Conservation (phyloP, 2,797 vertebrate genomes). For the Zalophus californianus region DNA sequence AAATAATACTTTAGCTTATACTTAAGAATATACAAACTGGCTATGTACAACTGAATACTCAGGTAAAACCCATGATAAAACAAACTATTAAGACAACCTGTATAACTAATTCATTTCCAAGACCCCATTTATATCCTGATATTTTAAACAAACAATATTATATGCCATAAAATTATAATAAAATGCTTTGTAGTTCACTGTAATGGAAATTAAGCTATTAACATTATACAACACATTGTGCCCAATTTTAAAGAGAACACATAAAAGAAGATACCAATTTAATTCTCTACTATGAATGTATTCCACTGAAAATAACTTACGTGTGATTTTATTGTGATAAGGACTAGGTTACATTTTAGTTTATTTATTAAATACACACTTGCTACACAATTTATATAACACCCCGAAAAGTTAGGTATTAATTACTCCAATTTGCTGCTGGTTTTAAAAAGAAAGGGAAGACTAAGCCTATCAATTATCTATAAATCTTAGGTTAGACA, state of each 20-base stretch:
- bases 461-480: not conserved
- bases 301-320: not conserved
- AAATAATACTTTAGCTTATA: constrained; percentile 22
- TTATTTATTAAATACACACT: constrained; percentile 26
- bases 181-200: not conserved
- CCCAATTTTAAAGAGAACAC: constrained; percentile 11
- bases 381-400: not conserved
- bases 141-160: not conserved
- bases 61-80: constrained; percentile 21
- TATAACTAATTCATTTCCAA: constrained; percentile 35
- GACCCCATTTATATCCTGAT: constrained; percentile 37
- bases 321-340: constrained; percentile 23
- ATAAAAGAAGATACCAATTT: not conserved
- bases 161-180: constrained; percentile 31
- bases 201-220: constrained; percentile 52
- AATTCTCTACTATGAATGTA: not conserved
- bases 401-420: not conserved
- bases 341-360: constrained; percentile 29
- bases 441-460: constrained; percentile 20
- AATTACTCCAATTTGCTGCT: not conserved
- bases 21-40: constrained; percentile 5
- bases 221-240: constrained; percentile 1
- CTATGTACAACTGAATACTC: not conserved
- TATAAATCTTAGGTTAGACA: constrained; percentile 29
- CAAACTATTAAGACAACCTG: constrained; percentile 45